These are phyloP conservation scores for Grapholita molesta DNA, from an alignment of 1,140 invertebrate species.

Conservation along the genomic window DNA sequence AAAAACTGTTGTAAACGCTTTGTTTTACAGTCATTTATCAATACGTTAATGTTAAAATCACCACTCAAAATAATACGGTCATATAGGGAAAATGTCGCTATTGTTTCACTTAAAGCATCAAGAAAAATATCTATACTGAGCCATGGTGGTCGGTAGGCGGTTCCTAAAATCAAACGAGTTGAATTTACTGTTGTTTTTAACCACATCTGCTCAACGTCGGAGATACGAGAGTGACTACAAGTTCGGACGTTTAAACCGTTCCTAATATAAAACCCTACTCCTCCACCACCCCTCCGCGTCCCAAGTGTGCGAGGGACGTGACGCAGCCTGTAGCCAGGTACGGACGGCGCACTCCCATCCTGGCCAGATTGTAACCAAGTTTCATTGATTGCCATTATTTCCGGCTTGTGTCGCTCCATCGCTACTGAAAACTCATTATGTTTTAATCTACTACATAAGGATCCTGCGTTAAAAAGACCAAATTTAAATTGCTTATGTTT, in stretches of 20 bases:
- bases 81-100: too few relatives aligned
- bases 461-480: slow-evolving; percentile 16
- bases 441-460: neutral
- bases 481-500: slow-evolving; percentile 1
- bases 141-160: too few relatives aligned
- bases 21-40: too few relatives aligned
- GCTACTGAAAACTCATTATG: slow-evolving; percentile 14
- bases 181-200: too few relatives aligned
- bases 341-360: neutral
- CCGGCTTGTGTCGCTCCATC: neutral
- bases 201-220: too few relatives aligned
- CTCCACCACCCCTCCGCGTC: neutral
- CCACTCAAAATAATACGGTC: too few relatives aligned
- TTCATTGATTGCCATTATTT: slow-evolving; percentile 17
- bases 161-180: too few relatives aligned
- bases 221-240: neutral
- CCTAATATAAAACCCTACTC: neutral
- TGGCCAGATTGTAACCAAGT: slow-evolving; percentile 1
- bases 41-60: too few relatives aligned
- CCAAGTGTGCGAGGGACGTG: neutral
- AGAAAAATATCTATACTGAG: too few relatives aligned
- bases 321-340: slow-evolving; percentile 4
- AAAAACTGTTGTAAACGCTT: too few relatives aligned
- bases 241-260: neutral
- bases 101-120: too few relatives aligned